Evolutionary conservation across 2,888 invertebrate species (phyloP).

Genomic region (Osmoderma eremita): DNA sequence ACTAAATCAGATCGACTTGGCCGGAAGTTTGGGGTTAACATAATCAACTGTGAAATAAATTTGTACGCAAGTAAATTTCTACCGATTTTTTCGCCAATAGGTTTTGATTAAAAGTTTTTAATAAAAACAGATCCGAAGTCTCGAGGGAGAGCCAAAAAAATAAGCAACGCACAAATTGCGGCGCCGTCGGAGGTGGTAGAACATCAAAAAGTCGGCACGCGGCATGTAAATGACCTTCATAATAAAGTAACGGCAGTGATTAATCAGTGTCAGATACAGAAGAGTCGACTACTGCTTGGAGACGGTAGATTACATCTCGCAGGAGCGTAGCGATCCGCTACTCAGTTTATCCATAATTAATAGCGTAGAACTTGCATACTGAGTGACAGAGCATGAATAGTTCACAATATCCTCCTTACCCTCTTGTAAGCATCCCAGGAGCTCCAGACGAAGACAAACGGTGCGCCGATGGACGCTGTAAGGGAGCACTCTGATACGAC

Average conservation of each 20-base stretch:
- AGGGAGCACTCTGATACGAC: constrained; percentile 76
- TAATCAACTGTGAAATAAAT: neutral
- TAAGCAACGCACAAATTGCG: constrained; percentile 38
- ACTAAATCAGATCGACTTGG: constrained; percentile 27
- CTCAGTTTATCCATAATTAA: constrained; percentile 56
- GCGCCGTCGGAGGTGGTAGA: constrained; percentile 37
- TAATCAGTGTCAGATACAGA: constrained; percentile 53
- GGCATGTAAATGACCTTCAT: constrained; percentile 50
- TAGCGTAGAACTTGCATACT: constrained; percentile 51
- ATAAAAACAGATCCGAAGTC: constrained; percentile 35
- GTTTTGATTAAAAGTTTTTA: constrained; percentile 42
- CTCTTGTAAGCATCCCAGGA: constrained; percentile 76
- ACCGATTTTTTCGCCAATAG: constrained; percentile 31
- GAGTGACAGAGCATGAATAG: constrained; percentile 56
- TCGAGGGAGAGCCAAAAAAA: constrained; percentile 21
- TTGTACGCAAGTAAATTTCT: constrained; percentile 2
- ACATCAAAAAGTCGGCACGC: constrained; percentile 45
- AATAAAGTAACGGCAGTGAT: constrained; percentile 49
- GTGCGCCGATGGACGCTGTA: constrained; percentile 77
- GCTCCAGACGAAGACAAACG: constrained; percentile 79
- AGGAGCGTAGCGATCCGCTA: constrained; percentile 47
- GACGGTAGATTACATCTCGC: constrained; percentile 48
- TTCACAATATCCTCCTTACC: constrained; percentile 65
- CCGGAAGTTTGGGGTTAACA: constrained; percentile 20
- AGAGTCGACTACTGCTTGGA: constrained; percentile 40